Base-by-base conservation (phyloP, 1,140 invertebrate species). In the Bradysia coprophila region DNA sequence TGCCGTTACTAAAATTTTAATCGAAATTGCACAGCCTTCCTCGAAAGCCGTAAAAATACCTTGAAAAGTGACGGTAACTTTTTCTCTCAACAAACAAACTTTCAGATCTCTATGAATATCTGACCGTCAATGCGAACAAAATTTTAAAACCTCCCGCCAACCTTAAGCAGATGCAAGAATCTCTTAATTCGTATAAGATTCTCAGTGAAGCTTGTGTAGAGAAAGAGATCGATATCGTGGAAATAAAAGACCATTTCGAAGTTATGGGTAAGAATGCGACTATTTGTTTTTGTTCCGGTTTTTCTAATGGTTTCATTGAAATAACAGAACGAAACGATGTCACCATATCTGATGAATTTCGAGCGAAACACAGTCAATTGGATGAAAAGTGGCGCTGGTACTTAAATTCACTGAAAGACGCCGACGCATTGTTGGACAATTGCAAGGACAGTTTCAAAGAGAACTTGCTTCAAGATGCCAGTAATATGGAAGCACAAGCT, bases 361-460 rank as follows among this genome's bases (percentile, higher is more conserved):
- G 61, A 31, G 56, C 61, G 10, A 67, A 69, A 47, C 60, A 78
- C 44, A 67, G 72, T 46, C 68, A 73, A 42, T 66, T 87, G n/a
- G 61, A 67, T 11, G 49, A 59, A 13, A 56, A 67, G 33, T 87
- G 81, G 81, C 47, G 61, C 6, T 59, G 65, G 19, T 86, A 83
- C 64, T 60, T 81, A 38, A 54, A 68, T 44, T 49, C 69, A 20
- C 57, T 86, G 4, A 66, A 73, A 38, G 69, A 78, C 45, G 69
- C 73, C 5, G 75, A 80, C 45, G 66, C 71, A 37, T 70, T 73
- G 61, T 56, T 85, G 11, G 69, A 73, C 48, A 64, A 70, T 49
- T 71, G 75, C 43, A 81, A 82, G 66, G 78, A 82, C 47, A 72
- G 71, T 48, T 81, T 86, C 57, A 78, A 77, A 59, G 65, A 67